phyloP scores from a whole-genome alignment of 2,113 vertebrate genomes.

The Triplophysa siluroides region DNA sequence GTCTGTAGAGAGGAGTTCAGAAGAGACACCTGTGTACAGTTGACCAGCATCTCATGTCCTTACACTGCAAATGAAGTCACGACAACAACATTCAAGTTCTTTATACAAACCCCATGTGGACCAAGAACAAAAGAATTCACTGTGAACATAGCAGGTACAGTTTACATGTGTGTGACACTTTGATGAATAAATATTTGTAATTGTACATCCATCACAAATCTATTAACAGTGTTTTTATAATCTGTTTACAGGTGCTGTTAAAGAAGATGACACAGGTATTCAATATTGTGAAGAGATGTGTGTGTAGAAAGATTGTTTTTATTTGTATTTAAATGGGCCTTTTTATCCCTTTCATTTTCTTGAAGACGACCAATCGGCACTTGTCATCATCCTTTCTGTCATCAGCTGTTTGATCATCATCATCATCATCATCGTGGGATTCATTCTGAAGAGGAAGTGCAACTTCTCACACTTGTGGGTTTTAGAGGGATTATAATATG shows the following conservation, averaged over 20 bases:
- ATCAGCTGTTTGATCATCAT: no score
- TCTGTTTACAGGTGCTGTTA: background rate
- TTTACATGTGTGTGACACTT: background rate
- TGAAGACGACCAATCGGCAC: no score
- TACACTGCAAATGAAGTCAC: background rate
- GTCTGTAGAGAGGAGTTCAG: background rate
- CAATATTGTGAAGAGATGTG: no score
- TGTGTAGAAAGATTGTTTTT: no score
- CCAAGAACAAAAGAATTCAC: rapidly evolving
- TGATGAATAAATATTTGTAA: background rate
- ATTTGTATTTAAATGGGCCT: no score
- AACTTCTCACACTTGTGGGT: no score
- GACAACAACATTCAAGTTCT: background rate
- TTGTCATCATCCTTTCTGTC: no score
- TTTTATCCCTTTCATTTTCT: no score
- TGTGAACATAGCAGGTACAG: background rate
- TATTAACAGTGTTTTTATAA: background rate
- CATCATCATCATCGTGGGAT: no score
- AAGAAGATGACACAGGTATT: no score
- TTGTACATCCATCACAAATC: background rate
- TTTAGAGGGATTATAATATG: no score
- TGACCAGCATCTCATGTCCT: background rate
- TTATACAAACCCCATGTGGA: rapidly evolving
- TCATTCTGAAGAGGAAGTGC: no score
- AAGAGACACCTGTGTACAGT: rapidly evolving